Evolutionary conservation across 2,888 invertebrate genomes (phyloP).

Genomic region (Trachelus troglodyta): DNA sequence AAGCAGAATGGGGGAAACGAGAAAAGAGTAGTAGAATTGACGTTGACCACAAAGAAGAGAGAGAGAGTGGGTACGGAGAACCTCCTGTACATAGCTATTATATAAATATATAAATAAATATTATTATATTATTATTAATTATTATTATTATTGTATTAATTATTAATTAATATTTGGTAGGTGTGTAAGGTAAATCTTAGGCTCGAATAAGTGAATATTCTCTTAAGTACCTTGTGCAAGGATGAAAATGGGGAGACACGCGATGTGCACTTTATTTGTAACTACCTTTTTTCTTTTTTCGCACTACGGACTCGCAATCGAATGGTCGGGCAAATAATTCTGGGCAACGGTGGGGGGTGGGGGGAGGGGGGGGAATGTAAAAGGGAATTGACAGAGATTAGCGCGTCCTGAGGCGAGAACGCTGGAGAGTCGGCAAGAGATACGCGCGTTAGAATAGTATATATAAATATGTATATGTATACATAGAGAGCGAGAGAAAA

Average conservation of each 20-base stretch:
- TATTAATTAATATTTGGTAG: slow-evolving; percentile 58
- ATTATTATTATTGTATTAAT: slow-evolving; percentile 51
- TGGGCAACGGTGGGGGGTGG: background rate
- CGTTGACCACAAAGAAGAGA: slow-evolving; percentile 16
- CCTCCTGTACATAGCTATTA: slow-evolving; percentile 61
- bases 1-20: background rate
- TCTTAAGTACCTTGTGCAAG: slow-evolving; percentile 60
- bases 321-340: background rate
- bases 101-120: slow-evolving; percentile 48
- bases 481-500: no score
- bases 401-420: background rate
- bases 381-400: background rate
- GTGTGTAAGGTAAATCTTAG: slow-evolving; percentile 56
- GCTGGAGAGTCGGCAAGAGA: background rate
- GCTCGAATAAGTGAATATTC: slow-evolving; percentile 52
- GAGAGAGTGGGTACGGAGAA: slow-evolving; percentile 44
- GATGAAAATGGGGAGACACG: slow-evolving; percentile 17
- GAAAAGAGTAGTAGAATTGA: slow-evolving; percentile 12
- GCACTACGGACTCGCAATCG: background rate
- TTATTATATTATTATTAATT: slow-evolving; percentile 39
- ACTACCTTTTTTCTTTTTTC: slow-evolving; percentile 6
- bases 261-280: slow-evolving; percentile 1
- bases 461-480: no score
- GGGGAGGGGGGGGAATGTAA: background rate
- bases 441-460: background rate